Base-by-base conservation (phyloP, 2,113 vertebrate genomes). In the Channa maculata region DNA sequence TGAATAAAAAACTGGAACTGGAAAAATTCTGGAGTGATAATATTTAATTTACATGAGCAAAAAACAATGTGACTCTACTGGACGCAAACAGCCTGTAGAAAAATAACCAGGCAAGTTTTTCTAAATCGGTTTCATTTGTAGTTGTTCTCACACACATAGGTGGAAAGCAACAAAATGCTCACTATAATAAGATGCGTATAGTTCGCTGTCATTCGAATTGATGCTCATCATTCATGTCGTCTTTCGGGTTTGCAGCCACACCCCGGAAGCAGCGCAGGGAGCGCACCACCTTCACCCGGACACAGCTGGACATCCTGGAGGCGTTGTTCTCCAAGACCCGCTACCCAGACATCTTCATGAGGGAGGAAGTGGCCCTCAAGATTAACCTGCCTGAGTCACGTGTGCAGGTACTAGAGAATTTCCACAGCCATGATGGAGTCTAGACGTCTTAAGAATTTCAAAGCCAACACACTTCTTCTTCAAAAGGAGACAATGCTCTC, bases 301-400 rank as follows among this genome's bases (percentile, higher is more conserved):
- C 95, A 0, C 95, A 96, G 77, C 93, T 96, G 72, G 95, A 96
- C 82, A 95, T 96, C 76, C 65, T 96, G 74, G 95, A 96, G 80
- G 92, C 95, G 0, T 86, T 96, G 38, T 96, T 96, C 85, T 95
- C 95, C 60, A 96, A 96, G 82, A 96, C 95, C 1, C 95, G 95
- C 75, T 96, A 96, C 82, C 95, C 95, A 2, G 95, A 96, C 91
- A 96, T 96, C 91, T 96, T 96, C 88, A 96, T 96, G 95, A 92
- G 95, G 45, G 95, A 96, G 84, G 95, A 96, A 83, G 95, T 96
- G 79, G 95, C 95, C 2, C 94, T 96, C 70, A 96, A 96, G 86
- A 96, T 96, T 89, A 96, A 96, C 80, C 90, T 96, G 68, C 95
- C 95, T 0, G 95, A 96, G 91, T 96, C 95, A 64, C 91, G 95